A percentile compares a stretch with the other conserved stretches of the same genome.
These are phyloP conservation scores for Uria lomvia DNA, from an alignment of 2,113 vertebrate genomes.

Conservation along the genomic window DNA sequence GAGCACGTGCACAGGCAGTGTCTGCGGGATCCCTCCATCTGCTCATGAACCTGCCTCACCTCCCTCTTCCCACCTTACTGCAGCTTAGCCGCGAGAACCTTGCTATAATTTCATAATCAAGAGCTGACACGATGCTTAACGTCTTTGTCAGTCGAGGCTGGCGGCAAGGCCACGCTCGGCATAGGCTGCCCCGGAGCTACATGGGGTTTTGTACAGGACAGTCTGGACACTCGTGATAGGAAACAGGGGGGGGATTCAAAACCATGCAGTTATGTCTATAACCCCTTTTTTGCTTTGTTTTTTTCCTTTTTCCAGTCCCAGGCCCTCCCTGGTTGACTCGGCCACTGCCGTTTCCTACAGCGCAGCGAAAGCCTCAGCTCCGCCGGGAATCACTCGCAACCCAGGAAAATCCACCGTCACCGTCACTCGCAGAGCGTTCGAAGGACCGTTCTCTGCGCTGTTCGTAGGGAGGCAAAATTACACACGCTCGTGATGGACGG, in stretches of 20 bases:
- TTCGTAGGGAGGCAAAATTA: background rate
- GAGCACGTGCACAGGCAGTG: background rate
- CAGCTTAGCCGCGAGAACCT: rapidly evolving
- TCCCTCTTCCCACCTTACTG: background rate
- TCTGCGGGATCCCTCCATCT: background rate
- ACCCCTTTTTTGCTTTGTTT: background rate
- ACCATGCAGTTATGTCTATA: rapidly evolving
- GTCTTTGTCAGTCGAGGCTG: background rate
- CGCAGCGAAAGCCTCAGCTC: rapidly evolving
- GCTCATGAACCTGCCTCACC: rapidly evolving
- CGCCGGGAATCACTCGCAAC: background rate
- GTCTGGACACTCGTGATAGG: rapidly evolving
- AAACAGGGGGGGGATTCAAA: background rate
- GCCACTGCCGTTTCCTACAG: background rate
- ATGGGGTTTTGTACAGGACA: rapidly evolving
- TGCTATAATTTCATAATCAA: background rate
- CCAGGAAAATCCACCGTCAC: conserved; percentile 34
- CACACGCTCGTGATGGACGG: background rate
- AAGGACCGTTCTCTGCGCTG: background rate
- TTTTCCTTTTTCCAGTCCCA: background rate
- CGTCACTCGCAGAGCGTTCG: background rate
- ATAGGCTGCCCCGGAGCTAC: background rate
- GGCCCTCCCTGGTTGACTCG: background rate
- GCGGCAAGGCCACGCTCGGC: background rate
- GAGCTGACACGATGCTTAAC: background rate